phyloP scores from a whole-genome alignment of 2,888 invertebrate species.

The Lacanobia wlatinum region DNA sequence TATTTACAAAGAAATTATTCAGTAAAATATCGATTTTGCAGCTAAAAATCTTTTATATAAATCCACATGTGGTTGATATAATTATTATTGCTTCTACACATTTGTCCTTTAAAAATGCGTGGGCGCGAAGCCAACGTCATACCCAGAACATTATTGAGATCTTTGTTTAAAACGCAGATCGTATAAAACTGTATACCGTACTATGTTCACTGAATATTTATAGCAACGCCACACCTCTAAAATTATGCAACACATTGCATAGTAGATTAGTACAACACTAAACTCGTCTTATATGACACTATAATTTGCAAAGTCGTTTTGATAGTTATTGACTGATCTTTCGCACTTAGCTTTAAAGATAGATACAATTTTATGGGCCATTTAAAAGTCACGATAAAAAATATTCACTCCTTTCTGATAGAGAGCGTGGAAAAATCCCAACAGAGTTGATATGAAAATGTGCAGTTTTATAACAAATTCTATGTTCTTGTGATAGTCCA shows the following conservation, averaged over 20 bases:
- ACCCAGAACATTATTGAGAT: constrained; percentile 10
- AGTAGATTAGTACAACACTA: constrained; percentile 27
- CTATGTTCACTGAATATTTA: constrained; percentile 34
- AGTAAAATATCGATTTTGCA: not conserved
- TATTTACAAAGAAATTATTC: constrained; percentile 5
- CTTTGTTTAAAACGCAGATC: constrained; percentile 13
- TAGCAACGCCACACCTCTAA: constrained; percentile 27
- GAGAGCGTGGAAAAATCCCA: constrained; percentile 3
- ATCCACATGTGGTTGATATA: not conserved
- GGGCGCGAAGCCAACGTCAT: constrained; percentile 13
- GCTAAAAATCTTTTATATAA: not conserved
- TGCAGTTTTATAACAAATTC: constrained; percentile 18
- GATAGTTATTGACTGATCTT: constrained; percentile 32
- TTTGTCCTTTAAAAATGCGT: constrained; percentile 13
- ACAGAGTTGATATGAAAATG: not conserved
- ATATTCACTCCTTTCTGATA: constrained; percentile 21
- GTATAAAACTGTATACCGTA: not conserved
- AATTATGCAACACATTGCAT: constrained; percentile 45
- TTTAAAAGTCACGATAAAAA: constrained; percentile 15
- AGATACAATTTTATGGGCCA: constrained; percentile 33
- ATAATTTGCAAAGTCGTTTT: constrained; percentile 16
- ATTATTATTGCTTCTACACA: constrained; percentile 2
- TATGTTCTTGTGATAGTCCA: constrained; percentile 34
- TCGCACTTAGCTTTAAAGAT: constrained; percentile 17
- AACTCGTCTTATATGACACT: constrained; percentile 1